A percentile compares a stretch with the other conserved stretches of the same genome.
These are phyloP conservation scores for Anas platyrhynchos DNA, from an alignment of 2,113 vertebrate species.

Conservation along the genomic window DNA sequence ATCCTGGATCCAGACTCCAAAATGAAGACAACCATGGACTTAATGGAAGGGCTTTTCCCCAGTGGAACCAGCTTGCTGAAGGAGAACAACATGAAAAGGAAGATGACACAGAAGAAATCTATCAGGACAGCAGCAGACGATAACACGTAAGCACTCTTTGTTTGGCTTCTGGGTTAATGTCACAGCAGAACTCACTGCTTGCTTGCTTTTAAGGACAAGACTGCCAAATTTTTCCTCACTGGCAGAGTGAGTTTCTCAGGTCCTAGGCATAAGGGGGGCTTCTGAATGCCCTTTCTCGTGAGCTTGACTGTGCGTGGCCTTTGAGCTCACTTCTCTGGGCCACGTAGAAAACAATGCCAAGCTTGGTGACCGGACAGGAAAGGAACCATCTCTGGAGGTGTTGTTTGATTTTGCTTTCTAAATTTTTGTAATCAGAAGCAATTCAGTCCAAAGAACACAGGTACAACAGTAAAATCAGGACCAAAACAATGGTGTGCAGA, in stretches of 20 bases:
- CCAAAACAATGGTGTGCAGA: background rate
- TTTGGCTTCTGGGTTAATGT: background rate
- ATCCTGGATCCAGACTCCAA: slow-evolving; percentile 88
- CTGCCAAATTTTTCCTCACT: background rate
- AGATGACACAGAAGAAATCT: slow-evolving; percentile 59
- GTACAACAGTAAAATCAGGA: background rate
- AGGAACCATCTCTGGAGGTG: background rate
- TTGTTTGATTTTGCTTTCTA: background rate
- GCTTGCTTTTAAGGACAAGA: background rate
- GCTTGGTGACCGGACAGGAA: background rate
- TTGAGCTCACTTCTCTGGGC: background rate
- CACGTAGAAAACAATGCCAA: background rate
- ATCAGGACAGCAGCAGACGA: background rate
- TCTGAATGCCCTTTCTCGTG: background rate
- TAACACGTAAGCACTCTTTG: slow-evolving; percentile 56
- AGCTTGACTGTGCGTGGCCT: background rate
- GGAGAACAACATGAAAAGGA: slow-evolving; percentile 64
- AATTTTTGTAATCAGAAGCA: background rate
- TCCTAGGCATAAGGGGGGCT: background rate
- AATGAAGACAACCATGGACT: slow-evolving; percentile 88
- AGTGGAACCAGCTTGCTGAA: slow-evolving; percentile 64
- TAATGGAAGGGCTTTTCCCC: slow-evolving; percentile 93
- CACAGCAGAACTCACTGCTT: background rate
- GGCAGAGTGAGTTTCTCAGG: background rate
- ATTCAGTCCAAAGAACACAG: background rate